Conservation (phyloP, 2,113 vertebrate genomes). For the Glaucomys volans region DNA sequence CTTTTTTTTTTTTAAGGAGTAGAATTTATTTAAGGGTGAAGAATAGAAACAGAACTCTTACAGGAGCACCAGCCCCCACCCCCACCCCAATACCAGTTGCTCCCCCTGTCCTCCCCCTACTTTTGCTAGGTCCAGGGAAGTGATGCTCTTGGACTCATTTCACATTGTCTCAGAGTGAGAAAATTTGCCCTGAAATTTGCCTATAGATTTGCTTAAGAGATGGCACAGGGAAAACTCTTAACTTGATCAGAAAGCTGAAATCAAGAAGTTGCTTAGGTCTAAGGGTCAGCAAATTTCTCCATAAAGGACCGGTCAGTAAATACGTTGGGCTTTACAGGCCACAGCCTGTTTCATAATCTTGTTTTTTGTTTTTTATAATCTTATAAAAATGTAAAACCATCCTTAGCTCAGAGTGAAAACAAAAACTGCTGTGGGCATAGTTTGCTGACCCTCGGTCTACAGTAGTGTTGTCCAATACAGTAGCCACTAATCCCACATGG, state of each 20-base stretch:
- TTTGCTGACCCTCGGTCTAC: background rate
- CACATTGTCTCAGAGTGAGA: background rate
- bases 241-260: background rate
- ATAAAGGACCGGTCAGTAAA: background rate
- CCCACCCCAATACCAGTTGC: no score
- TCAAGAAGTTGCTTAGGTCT: background rate
- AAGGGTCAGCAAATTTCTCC: background rate
- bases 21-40: no score
- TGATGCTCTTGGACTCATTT: background rate
- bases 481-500: background rate
- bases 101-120: no score
- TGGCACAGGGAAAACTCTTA: background rate
- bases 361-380: no score
- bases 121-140: constrained; percentile 23
- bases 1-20: background rate
- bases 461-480: background rate
- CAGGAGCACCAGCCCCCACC: no score
- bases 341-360: background rate
- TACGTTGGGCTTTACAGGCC: background rate
- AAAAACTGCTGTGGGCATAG: background rate
- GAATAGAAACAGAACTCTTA: no score
- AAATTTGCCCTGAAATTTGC: constrained; percentile 17
- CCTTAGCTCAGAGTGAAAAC: background rate
- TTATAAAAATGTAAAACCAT: constrained; percentile 1
- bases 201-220: background rate